A percentile compares a stretch with the other conserved stretches of the same genome.
phyloP scores from a whole-genome alignment of 2,797 vertebrate species.

The Falco cherrug region DNA sequence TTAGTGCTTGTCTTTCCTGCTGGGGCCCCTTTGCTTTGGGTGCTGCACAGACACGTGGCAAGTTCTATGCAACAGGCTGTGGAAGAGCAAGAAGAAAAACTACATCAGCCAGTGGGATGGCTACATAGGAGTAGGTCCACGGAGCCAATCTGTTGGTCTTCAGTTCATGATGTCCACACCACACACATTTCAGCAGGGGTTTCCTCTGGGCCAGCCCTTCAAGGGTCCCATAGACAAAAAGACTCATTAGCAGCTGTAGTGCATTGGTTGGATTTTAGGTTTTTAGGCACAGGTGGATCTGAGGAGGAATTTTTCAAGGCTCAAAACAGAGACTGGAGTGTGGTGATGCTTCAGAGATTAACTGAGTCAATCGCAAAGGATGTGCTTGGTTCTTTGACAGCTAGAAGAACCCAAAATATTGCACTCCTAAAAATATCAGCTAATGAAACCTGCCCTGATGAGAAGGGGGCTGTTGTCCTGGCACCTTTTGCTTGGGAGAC shows the following conservation, averaged over 20 bases:
- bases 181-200: neutral
- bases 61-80: neutral
- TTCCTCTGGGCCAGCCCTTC: neutral
- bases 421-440: neutral
- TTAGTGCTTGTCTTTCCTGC: neutral
- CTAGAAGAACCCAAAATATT: neutral
- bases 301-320: neutral
- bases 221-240: neutral
- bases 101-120: neutral
- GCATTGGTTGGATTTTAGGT: neutral
- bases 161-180: neutral
- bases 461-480: neutral
- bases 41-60: accelerated
- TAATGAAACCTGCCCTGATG: neutral
- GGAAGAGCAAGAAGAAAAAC: neutral
- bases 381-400: neutral
- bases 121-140: neutral
- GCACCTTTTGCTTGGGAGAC: neutral
- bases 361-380: neutral
- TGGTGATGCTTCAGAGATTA: neutral
- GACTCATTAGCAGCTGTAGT: neutral
- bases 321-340: neutral
- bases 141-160: neutral
- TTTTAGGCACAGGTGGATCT: neutral
- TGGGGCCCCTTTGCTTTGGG: neutral